Evolutionary conservation across 2,797 vertebrate genomes (phyloP), one percentile per base, ranked within the genome.

Genomic region (Sebastes taczanowskii): DNA sequence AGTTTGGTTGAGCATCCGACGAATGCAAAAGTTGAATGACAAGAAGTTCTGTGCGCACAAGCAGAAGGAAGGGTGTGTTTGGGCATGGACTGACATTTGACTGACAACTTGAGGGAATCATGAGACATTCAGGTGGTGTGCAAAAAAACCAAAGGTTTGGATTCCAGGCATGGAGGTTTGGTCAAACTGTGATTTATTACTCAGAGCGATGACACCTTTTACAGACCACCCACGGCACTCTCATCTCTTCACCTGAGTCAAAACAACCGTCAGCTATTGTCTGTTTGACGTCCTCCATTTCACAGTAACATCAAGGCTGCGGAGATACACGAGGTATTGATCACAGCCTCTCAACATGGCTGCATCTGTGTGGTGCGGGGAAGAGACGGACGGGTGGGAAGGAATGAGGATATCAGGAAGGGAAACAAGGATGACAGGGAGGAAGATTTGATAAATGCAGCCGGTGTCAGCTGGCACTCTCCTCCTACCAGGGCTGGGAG

Each of bases 311-410:
- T 87, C 78, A 77, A 80, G 78, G 70, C 80, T 42, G 70, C 49
- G 22, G 76, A 91, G 81, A 90, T 83, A 84, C 77, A 81, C 23
- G 35, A 70, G 71, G 71, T 89, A 91, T 85, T 81, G 76, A 91
- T 91, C 85, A 69, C 27, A 56, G 80, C 23, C 70, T 67, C 88
- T 81, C 55, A 42, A 80, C 29, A 61, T 64, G 80, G 69, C 76
- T 46, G 52, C 55, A 32, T 72, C 52, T 74, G 71, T 38, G 62
- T 7, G 56, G 58, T 27, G 76, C 11, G 5, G 14, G 72, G 38
- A 35, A 11, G 42, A 65, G 8, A 25, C 25, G 29, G 79, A 59
- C 3, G n/a, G 23, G 34, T 22, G 32, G 32, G 32, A 74, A 23
- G 20, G 38, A 46, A 23, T 16, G 20, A 11, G 58, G 64, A 16